These are phyloP conservation scores for Orgyia antiqua DNA, from an alignment of 2,888 invertebrate genomes.

Conservation along the genomic window DNA sequence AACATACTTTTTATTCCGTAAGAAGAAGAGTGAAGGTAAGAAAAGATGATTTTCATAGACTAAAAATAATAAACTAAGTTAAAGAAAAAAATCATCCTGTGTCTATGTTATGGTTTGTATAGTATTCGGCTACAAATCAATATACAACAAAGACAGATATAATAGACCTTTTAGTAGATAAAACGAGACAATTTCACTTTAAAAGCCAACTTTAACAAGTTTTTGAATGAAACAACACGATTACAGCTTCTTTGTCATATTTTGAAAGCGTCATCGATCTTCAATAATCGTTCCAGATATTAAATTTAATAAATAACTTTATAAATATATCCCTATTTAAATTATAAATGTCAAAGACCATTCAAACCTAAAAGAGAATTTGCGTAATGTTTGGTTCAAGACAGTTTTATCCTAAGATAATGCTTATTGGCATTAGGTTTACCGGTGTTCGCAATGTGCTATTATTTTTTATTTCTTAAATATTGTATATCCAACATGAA, in stretches of 20 bases:
- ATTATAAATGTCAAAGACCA: too few species aligned
- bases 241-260: conserved; percentile 38
- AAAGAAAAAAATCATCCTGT: conserved; percentile 36
- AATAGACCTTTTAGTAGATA: conserved; percentile 63
- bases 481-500: too few species aligned
- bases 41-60: too few species aligned
- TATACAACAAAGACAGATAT: conserved; percentile 55
- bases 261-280: conserved; percentile 11
- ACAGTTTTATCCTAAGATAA: too few species aligned
- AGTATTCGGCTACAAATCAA: conserved; percentile 60
- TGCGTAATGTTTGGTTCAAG: too few species aligned
- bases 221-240: conserved; percentile 31
- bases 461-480: too few species aligned
- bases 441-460: too few species aligned
- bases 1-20: too few species aligned
- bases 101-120: conserved; percentile 28
- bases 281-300: conserved; percentile 5
- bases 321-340: conserved; percentile 14
- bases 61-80: too few species aligned
- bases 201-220: conserved; percentile 50
- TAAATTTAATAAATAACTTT: conserved; percentile 20
- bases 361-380: too few species aligned
- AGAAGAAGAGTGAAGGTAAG: too few species aligned
- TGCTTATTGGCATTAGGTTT: too few species aligned
- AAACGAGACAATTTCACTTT: conserved; percentile 67